Base-by-base conservation (phyloP, 2,888 invertebrate species). In the Sturmia bella region DNA sequence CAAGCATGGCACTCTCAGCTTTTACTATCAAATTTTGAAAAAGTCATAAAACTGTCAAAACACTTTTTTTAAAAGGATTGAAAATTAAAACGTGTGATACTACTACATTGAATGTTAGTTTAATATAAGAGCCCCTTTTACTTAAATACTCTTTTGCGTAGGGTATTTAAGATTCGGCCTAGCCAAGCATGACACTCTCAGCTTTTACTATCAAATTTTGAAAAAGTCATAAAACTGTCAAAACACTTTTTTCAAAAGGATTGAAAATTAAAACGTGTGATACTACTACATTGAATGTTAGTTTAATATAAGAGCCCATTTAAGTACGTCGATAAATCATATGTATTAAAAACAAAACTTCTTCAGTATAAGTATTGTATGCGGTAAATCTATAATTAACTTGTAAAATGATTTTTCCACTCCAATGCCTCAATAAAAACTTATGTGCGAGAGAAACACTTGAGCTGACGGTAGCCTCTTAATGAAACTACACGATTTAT, bases 321-420 rank as follows among this genome's bases (percentile, higher is more conserved):
- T 43, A 43, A 59, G 57, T 21, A 32, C 45, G 45, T 32, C 5
- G 5, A 7, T 32, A 70, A 43, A 59, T 48, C 48, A 70, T 32
- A 64, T 54, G 24, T 45, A 48, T 17, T 19, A 52, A 48, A n/a
- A 48, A 43, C 15, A n/a, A 56, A 48, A 74, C 39, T 39, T 41
- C 19, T 57, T 24, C 57, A 27, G 66, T 56, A 27, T 32, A 50
- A 37, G 56, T 66, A 19, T n/a, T 61, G 39, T n/a, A 21, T 70
- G 56, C 72, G 27, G 12, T 70, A 57, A 66, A 78, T 72, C 50
- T 64, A 66, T 66, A 57, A 66, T 72, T 78, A 66, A 78, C 56
- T 66, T 72, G 57, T 72, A 32, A 64, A 70, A 57, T 64, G 7
- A 64, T 41, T 78, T 78, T 72, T 72, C 66, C 78, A 72, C 72